These are phyloP conservation scores for Timandra comae DNA, from an alignment of 2,888 invertebrate genomes.

Conservation along the genomic window DNA sequence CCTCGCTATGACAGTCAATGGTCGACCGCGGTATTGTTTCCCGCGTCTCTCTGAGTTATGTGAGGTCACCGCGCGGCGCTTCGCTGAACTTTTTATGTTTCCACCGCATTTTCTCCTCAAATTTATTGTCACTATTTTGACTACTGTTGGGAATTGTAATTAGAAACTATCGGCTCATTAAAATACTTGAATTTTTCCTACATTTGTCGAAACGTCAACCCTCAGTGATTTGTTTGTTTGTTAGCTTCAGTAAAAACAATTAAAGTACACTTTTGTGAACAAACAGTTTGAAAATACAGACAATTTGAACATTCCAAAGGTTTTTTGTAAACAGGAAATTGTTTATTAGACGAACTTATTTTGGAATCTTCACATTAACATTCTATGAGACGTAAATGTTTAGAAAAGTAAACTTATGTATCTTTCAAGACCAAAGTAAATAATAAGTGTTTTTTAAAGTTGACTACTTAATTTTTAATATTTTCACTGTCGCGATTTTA, in stretches of 20 bases:
- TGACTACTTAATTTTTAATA: too few species aligned
- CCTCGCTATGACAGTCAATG: too few species aligned
- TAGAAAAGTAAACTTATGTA: too few species aligned
- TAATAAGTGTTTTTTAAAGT: too few species aligned
- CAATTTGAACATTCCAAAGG: slow-evolving; percentile 9
- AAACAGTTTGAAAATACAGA: slow-evolving; percentile 5
- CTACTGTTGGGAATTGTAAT: slow-evolving; percentile 53
- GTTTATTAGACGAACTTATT: too few species aligned
- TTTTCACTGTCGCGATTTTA: too few species aligned
- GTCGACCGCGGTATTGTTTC: too few species aligned
- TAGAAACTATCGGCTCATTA: slow-evolving; percentile 60
- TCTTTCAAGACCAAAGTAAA: too few species aligned
- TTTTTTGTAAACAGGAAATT: neutral
- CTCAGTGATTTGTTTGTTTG: slow-evolving; percentile 55
- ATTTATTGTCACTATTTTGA: slow-evolving; percentile 45
- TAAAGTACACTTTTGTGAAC: slow-evolving; percentile 6
- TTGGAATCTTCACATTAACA: too few species aligned
- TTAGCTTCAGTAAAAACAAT: slow-evolving; percentile 33
- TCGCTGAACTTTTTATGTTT: slow-evolving; percentile 44
- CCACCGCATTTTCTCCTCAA: slow-evolving; percentile 32
- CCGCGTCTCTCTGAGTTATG: slow-evolving; percentile 9
- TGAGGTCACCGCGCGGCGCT: slow-evolving; percentile 25
- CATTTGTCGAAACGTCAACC: slow-evolving; percentile 35
- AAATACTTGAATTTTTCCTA: slow-evolving; percentile 67
- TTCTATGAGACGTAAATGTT: too few species aligned